These are phyloP conservation scores for Cardiocondyla obscurior DNA, from an alignment of 1,140 invertebrate genomes.

Conservation along the genomic window DNA sequence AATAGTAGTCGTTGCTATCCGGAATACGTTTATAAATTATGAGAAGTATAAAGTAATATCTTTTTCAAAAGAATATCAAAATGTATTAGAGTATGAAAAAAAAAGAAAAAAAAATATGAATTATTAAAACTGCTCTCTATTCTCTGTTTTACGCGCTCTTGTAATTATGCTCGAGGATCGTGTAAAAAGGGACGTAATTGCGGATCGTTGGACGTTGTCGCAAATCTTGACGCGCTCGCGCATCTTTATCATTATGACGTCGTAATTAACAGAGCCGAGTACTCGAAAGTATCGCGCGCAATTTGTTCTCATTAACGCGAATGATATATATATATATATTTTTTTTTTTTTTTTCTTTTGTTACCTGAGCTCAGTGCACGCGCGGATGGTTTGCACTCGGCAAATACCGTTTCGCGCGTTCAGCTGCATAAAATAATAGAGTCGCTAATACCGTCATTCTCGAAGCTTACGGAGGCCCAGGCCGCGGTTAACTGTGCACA, in stretches of 20 bases:
- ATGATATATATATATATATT: too few relatives aligned
- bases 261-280: constrained; percentile 18
- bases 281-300: constrained; percentile 25
- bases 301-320: constrained; percentile 48
- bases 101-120: too few relatives aligned
- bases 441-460: constrained; percentile 32
- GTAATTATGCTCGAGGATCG: neutral
- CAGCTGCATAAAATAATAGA: constrained; percentile 42
- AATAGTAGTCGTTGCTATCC: neutral
- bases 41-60: neutral
- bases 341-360: constrained; percentile 22
- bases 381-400: neutral
- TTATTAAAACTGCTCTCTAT: neutral
- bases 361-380: neutral
- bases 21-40: neutral
- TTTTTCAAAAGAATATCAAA: neutral
- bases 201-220: neutral
- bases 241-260: constrained; percentile 23
- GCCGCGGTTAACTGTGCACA: neutral
- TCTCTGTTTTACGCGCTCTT: neutral
- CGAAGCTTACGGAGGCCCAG: neutral
- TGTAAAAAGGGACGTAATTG: constrained; percentile 21
- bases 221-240: constrained; percentile 17
- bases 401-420: constrained; percentile 17
- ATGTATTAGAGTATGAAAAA: neutral